A percentile compares a stretch with the other conserved stretches of the same genome.
These are phyloP conservation scores for Rhopalosiphum nymphaeae DNA, from an alignment of 2,888 invertebrate species.

Conservation along the genomic window DNA sequence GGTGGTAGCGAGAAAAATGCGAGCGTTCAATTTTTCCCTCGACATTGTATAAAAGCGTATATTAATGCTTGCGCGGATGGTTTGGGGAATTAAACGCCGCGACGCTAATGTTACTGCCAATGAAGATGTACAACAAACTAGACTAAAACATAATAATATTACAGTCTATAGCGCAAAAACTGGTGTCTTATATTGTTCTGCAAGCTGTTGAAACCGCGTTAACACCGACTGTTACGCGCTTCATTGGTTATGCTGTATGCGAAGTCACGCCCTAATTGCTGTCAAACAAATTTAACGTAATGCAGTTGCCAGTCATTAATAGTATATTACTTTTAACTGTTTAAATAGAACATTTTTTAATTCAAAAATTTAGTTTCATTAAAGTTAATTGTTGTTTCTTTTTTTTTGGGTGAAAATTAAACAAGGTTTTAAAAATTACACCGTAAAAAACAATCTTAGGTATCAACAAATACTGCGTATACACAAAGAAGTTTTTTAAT, in stretches of 20 bases:
- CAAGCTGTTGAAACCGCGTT: neutral
- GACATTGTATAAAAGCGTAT: neutral
- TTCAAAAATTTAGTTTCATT: neutral
- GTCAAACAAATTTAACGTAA: neutral
- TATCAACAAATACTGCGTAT: no score
- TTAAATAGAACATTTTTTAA: neutral
- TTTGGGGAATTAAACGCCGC: neutral
- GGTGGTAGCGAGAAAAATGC: neutral
- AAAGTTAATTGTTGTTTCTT: neutral
- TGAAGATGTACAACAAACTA: neutral
- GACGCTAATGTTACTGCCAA: neutral
- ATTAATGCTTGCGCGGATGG: neutral
- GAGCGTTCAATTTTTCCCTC: neutral
- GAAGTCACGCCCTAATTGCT: neutral
- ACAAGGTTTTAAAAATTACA: neutral
- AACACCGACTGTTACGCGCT: neutral
- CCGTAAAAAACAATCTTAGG: neutral
- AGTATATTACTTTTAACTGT: neutral
- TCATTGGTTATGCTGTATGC: neutral
- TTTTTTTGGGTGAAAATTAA: neutral
- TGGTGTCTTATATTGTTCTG: neutral
- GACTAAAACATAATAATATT: neutral
- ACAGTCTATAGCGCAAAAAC: neutral
- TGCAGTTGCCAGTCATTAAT: neutral
- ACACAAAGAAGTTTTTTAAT: no score